Percentiles rank a stretch among this genome's conserved stretches.
Conservation (phyloP, 2,797 vertebrate species). For the Echiichthys vipera region DNA sequence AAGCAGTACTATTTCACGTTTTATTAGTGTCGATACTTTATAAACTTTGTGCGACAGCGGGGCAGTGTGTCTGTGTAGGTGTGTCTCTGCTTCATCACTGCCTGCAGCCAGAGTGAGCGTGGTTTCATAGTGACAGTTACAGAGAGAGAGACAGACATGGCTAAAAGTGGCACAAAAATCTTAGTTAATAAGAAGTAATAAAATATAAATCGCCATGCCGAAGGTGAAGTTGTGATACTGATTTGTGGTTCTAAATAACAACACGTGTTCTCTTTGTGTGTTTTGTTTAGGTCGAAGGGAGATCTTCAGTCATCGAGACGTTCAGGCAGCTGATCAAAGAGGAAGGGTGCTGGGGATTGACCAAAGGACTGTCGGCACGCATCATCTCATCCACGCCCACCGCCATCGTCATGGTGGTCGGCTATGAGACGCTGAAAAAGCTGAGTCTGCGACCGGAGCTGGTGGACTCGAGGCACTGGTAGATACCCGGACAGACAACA, state of each 20-base stretch:
- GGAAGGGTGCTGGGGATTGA: conserved; percentile 95
- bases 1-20: too few species aligned
- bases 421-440: conserved; percentile 97
- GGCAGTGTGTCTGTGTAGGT: too few species aligned
- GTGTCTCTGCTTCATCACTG: too few species aligned
- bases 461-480: conserved; percentile 97
- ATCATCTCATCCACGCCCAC: conserved; percentile 96
- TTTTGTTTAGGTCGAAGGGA: conserved; percentile 91
- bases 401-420: conserved; percentile 96
- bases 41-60: too few species aligned
- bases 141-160: too few species aligned
- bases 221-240: neutral
- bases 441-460: conserved; percentile 95
- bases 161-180: too few species aligned
- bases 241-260: conserved; percentile 5
- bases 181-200: neutral
- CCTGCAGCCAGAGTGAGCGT: too few species aligned
- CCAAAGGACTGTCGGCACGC: conserved; percentile 95
- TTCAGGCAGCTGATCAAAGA: conserved; percentile 93
- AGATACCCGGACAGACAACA: conserved; percentile 45
- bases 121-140: too few species aligned
- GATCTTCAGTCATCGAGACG: conserved; percentile 91
- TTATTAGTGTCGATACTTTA: too few species aligned
- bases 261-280: neutral
- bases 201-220: too few species aligned